Conservation (phyloP, 1,140 invertebrate species). For the Glossosoma conforme region DNA sequence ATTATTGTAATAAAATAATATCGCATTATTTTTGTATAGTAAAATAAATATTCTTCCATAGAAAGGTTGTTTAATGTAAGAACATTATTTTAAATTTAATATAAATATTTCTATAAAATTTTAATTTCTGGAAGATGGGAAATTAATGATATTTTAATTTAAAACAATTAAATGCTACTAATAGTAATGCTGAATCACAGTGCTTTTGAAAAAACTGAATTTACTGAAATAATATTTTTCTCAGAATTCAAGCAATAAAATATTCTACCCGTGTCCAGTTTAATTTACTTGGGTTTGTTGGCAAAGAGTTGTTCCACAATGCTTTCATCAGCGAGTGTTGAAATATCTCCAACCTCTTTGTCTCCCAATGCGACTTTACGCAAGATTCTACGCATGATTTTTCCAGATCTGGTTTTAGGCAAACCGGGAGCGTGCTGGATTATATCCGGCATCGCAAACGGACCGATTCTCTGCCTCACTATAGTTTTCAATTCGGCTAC, state of each 20-base stretch:
- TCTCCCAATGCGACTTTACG: slow-evolving; percentile 89
- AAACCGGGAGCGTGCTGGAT: slow-evolving; percentile 88
- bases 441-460: slow-evolving; percentile 93
- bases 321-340: slow-evolving; percentile 83
- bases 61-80: too few relatives aligned
- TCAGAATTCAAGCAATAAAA: background rate
- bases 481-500: slow-evolving; percentile 71
- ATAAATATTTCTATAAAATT: background rate
- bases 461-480: slow-evolving; percentile 90
- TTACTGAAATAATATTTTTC: background rate
- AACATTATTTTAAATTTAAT: background rate
- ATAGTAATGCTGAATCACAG: background rate
- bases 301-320: slow-evolving; percentile 78
- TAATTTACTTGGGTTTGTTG: slow-evolving; percentile 51
- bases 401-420: slow-evolving; percentile 96
- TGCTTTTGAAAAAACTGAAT: background rate
- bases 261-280: background rate
- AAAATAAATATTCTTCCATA: too few relatives aligned
- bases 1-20: too few relatives aligned
- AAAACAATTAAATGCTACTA: background rate
- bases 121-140: background rate
- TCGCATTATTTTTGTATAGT: too few relatives aligned
- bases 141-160: background rate
- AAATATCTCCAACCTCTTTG: slow-evolving; percentile 84
- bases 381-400: slow-evolving; percentile 94